These are phyloP conservation scores for Craterocephalus amniculus DNA, from an alignment of 2,797 vertebrate genomes.

Conservation along the genomic window DNA sequence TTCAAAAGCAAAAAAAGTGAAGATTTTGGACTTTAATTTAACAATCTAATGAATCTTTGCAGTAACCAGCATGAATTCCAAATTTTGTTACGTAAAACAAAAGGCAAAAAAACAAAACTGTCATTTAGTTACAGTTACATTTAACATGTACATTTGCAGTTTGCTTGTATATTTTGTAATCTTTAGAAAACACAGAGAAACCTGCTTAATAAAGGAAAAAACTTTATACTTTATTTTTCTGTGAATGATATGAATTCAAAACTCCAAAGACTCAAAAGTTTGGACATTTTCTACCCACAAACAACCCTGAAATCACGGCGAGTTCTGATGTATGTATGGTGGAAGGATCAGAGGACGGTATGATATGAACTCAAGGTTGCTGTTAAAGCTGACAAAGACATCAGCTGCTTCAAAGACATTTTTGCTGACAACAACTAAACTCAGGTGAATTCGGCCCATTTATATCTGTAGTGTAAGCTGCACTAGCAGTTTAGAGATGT, in stretches of 20 bases:
- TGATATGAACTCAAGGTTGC: constrained; percentile 44
- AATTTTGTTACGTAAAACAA: too few species aligned
- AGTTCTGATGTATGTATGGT: not conserved
- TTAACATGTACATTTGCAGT: too few species aligned
- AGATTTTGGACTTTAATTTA: too few species aligned
- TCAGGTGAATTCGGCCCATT: constrained; percentile 51
- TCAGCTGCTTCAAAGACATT: constrained; percentile 28
- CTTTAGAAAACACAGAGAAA: not conserved
- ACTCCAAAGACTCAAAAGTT: not conserved
- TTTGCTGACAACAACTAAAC: constrained; percentile 30
- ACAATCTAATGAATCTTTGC: too few species aligned
- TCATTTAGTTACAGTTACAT: too few species aligned
- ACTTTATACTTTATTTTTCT: not conserved
- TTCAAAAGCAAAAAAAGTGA: too few species aligned
- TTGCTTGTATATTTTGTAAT: too few species aligned
- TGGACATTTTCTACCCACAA: not conserved
- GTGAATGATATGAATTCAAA: not conserved
- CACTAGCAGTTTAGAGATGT: constrained; percentile 55
- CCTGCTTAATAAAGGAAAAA: not conserved
- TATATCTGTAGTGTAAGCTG: constrained; percentile 44
- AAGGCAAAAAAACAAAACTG: too few species aligned
- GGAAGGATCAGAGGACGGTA: constrained; percentile 16
- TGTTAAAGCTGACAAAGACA: constrained; percentile 43
- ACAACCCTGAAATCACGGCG: constrained; percentile 17
- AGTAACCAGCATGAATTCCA: too few species aligned